Evolutionary conservation across 2,797 vertebrate species (phyloP), one percentile per base, ranked within the genome.

Genomic region (Aplochiton taeniatus): DNA sequence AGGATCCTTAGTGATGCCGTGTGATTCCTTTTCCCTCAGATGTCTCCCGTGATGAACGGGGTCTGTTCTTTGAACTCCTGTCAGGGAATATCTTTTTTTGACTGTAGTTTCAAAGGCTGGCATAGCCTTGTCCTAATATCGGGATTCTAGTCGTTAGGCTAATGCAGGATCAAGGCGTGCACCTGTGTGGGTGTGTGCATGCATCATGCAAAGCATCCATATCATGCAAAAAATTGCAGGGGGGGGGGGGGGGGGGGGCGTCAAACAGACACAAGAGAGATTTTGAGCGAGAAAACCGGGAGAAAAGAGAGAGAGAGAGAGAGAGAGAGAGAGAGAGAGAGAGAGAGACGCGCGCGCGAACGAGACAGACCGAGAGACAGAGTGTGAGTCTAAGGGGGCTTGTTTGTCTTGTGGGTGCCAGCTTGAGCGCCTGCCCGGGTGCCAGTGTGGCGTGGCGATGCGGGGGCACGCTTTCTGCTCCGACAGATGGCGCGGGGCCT

Each of bases 1-100:
- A 89, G 85, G 71, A 83, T 89, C 81, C 85, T 90, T 85, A 85
- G 85, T 71, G 68, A 90, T 89, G 80, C 87, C 43, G 73, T 82
- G 81, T 85, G 83, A 90, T 88, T 87, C 83, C 51, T 56, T 78
- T 57, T 53, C 62, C 73, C 66, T 90, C 69, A 85, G 87, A 90
- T 90, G 85, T 90, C 73, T 63, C 74, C 50, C 77, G 76, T 75
- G 79, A 87, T 74, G 77, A 73, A 80, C 80, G 77, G 70, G 78
- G 77, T 2, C 78, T 50, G 72, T 80, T 84, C 65, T 81, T 87
- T 87, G 75, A 90, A 86, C 80, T 83, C 65, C 71, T 74, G 76
- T 87, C 83, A 80, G 70, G 71, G 61, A 74, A 72, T 84, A 79
- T 74, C 72, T 79, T 72, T 63, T 41, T 50, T 17, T 47, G 49